Evolutionary conservation across 2,888 invertebrate genomes (phyloP), one percentile per base, ranked within the genome.

Genomic region (Chrysolina americana): DNA sequence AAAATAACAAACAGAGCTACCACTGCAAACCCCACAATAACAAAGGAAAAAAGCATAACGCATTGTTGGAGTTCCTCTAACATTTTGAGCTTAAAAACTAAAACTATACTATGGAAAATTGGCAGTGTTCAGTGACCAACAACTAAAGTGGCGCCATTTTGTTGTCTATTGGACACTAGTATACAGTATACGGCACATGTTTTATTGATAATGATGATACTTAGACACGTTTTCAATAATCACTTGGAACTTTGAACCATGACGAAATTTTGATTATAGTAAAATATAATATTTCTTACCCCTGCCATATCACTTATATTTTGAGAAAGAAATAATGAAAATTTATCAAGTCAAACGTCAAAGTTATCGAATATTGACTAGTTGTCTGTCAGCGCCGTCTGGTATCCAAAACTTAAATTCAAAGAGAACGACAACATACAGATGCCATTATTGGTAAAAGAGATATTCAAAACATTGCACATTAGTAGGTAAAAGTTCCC

Each of bases 131-230:
- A 36, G 36, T 36, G 36, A 36, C 36, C 70, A 75, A 79, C 74
- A 74, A 23, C 74, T 68, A 73, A 47, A 62, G 44, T 76, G 74
- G 65, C 81, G 80, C 80, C 81, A 81, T 81, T 78, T 81, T 81
- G 80, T 68, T 47, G 13, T 47, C 47, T 47, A 6, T 4, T 47
- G 15, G 15, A 15, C 47, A 47, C n/a, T 47, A 6, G 6, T 6
- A 36, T 36, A 6, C 36, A 36, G 6, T n/a, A n/a, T n/a, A n/a
- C n/a, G 36, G 8, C 36, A 36, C 36, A 8, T 36, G 36, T 8
- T 36, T 36, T 36, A 36, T 36, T 36, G 8, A 36, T 36, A 36
- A 36, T 36, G 36, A 36, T 36, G 47, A 47, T 47, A 47, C n/a
- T 15, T n/a, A 2, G 47, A 47, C 8, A 36, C 36, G 36, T 36